Base-by-base conservation (phyloP, 2,113 vertebrate species). In the Podocnemis expansa region DNA sequence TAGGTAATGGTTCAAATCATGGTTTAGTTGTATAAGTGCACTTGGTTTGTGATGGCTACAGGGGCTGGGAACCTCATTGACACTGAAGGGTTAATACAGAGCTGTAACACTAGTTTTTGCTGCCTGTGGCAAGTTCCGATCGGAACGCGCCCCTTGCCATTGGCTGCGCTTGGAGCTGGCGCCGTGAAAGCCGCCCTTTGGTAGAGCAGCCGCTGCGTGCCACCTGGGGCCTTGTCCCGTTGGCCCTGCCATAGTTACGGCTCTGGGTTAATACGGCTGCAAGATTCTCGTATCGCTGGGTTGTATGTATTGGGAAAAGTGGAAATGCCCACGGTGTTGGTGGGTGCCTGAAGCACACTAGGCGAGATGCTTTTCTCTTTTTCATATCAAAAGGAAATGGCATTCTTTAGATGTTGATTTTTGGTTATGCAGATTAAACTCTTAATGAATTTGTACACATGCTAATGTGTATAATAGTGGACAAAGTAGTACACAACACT, bases 381-480 rank as follows among this genome's bases (percentile, higher is more conserved):
- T 84, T 81, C 84, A 54, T 87, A 85, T 29, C 38, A 45, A 0
- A 24, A 34, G 19, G 31, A 79, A 8, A 70, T 9, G n/a, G 17
- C 9, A 22, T 67, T 67, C 31, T 78, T 22, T 78, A 94, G 86
- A 81, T 2, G 4, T 41, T 24, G 16, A 14, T 0, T 81, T 34
- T 45, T 19, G 27, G 73, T 76, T 1, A 0, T 10, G 2, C n/a
- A 31, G 67, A 14, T 2, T 1, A 8, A 5, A 13, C 12, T 5
- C 4, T 0, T 2, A 34, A 45, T 1, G 38, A 70, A 75, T 54
- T 43, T 49, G 80, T 10, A 41, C 0, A 3, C 27, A 31, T 82
- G 38, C 2, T 55, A 8, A n/a, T 0, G 0, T 5, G 16, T 2
- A 11, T 78, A 29, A 52, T 52, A 1, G 22, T 10, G 56, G 75